Evolutionary conservation across 2,888 invertebrate genomes (phyloP).

Genomic region (Athalia cordata): DNA sequence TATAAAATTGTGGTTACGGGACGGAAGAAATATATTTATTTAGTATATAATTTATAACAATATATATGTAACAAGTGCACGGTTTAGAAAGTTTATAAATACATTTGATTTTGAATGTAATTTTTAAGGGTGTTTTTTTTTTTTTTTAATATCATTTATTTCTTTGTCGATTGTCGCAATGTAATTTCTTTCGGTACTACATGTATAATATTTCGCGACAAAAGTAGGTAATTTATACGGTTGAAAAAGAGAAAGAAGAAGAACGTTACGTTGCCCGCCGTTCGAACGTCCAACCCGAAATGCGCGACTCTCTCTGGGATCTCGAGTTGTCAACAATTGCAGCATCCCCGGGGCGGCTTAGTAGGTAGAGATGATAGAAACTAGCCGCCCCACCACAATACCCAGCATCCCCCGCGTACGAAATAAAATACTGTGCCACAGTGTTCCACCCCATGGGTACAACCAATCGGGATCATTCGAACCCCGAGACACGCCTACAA

Average conservation of each 20-base stretch:
- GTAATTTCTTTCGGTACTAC: no score
- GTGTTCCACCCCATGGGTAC: constrained; percentile 67
- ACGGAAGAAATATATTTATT: no score
- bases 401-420: constrained; percentile 52
- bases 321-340: constrained; percentile 69
- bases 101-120: no score
- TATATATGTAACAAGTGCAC: no score
- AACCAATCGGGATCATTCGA: constrained; percentile 60
- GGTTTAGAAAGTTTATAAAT: no score
- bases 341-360: constrained; percentile 63
- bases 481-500: constrained; percentile 57
- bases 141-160: neutral
- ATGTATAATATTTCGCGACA: neutral
- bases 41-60: no score
- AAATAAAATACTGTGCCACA: constrained; percentile 71
- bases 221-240: neutral
- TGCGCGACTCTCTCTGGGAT: constrained; percentile 54
- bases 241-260: neutral
- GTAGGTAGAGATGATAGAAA: constrained; percentile 60
- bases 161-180: neutral
- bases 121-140: neutral
- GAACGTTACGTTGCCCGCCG: constrained; percentile 44
- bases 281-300: constrained; percentile 58
- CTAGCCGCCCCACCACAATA: constrained; percentile 61
- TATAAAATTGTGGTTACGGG: no score